These are phyloP conservation scores for Leptura quadrifasciata DNA, from an alignment of 2,888 invertebrate species.

Conservation along the genomic window DNA sequence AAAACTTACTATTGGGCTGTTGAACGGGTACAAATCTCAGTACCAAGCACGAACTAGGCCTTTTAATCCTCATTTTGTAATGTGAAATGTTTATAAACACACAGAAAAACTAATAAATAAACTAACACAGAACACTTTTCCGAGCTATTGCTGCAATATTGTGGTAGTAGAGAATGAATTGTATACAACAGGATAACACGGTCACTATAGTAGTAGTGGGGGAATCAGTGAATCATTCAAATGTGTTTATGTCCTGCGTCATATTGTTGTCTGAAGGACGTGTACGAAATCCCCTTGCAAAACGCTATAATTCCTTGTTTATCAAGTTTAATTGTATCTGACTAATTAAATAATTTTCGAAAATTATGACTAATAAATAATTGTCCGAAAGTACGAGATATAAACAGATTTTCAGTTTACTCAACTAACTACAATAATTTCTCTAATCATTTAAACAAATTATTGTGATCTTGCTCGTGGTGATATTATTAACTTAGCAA, in stretches of 20 bases:
- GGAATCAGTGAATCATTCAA: slow-evolving; percentile 65
- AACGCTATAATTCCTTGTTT: slow-evolving; percentile 56
- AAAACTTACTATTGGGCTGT: slow-evolving; percentile 56
- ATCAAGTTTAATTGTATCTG: slow-evolving; percentile 39
- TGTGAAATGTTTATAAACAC: slow-evolving; percentile 46
- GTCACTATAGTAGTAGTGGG: slow-evolving; percentile 59
- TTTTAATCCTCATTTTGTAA: slow-evolving; percentile 78
- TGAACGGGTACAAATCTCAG: slow-evolving; percentile 78
- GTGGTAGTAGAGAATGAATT: slow-evolving; percentile 37
- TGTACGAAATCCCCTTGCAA: slow-evolving; percentile 61
- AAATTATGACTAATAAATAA: slow-evolving; percentile 21
- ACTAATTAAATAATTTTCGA: slow-evolving; percentile 45
- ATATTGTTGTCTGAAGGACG: slow-evolving; percentile 64
- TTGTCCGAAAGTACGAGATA: slow-evolving; percentile 26
- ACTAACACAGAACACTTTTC: slow-evolving; percentile 46
- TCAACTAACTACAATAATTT: neutral
- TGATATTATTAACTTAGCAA: neutral
- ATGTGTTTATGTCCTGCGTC: slow-evolving; percentile 67
- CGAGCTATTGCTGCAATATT: slow-evolving; percentile 34
- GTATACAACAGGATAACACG: slow-evolving; percentile 55
- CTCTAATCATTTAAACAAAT: slow-evolving; percentile 12
- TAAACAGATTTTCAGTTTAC: slow-evolving; percentile 2
- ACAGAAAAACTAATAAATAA: slow-evolving; percentile 43
- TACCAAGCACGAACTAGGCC: slow-evolving; percentile 80
- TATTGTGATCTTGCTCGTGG: neutral